Evolutionary conservation across 2,888 invertebrate species (phyloP), one percentile per base, ranked within the genome.

Genomic region (Athalia cordata): DNA sequence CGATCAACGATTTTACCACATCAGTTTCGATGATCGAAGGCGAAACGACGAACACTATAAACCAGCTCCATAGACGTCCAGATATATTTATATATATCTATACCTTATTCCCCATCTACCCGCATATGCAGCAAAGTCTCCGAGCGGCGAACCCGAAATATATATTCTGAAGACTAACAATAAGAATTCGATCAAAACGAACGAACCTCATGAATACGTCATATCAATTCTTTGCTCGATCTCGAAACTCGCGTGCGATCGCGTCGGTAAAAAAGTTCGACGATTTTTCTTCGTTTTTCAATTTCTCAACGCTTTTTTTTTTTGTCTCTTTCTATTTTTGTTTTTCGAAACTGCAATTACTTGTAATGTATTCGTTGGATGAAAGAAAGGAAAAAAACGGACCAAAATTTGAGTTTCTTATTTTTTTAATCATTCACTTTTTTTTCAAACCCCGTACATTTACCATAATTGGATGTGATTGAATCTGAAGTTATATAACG

Each of bases 131-230:
- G 29, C 29, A 29, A 29, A 29, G 29, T 11, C 55, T 9, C 55
- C 55, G 55, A 55, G 55, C 11, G 55, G 11, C 55, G 55, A 55
- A n/a, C 11, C 55, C 29, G 29, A 29, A 29, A 29, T 29, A 29
- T 29, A 29, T 29, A 29, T 29, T 59, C 11, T 5, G 59, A 2
- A 3, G 43, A 9, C 50, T 47, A n/a, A 15, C 47, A 15, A 5
- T 61, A 13, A 8, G 49, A 50, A 50, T n/a, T 49, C 67, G 50
- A 13, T 15, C 47, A 11, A 13, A 45, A 15, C 13, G 11, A 11
- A 52, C 7, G 7, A 52, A 52, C 13, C 70, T 70, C 70, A 70
- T 70, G 70, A 70, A 70, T 70, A 55, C 57, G 70, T 70, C 70
- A 70, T 70, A 70, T 49, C 67, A 67, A 50, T 67, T 52, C 67